Evolutionary conservation across 2,113 vertebrate genomes (phyloP), one percentile per base, ranked within the genome.

Genomic region (Sialia sialis): DNA sequence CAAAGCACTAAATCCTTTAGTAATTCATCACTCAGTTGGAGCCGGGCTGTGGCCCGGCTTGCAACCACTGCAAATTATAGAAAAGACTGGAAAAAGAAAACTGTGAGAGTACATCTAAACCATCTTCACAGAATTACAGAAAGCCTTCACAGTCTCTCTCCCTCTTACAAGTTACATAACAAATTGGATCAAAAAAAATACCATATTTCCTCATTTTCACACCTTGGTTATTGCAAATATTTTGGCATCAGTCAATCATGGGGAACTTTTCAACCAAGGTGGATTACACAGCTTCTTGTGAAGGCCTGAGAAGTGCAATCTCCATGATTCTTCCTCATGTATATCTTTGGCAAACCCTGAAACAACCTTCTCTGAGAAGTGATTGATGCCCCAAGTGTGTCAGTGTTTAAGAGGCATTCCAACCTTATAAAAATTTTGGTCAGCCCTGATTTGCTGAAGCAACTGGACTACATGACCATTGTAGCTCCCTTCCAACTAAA

Each of bases 1-100:
- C 88, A 95, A 96, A 94, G 84, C 79, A 93, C 60, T 89, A 93
- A 94, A 92, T 94, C 93, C 83, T 94, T 97, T 78, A 95, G 86
- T 92, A 70, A 95, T 96, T 93, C 90, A 86, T 95, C 94, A 95
- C 54, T 27, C 73, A 72, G 74, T 68, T 92, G 91, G 83, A 95
- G 46, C 27, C 11, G 9, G 90, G 49, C 78, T 94, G 72, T 88
- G 67, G 73, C 90, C 77, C 43, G 0, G 32, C 70, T 91, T 88
- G 84, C 63, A 91, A 94, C 82, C 94, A 66, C 92, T 91, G 54
- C 75, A 85, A 93, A 94, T 90, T 94, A 86, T 38, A 93, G 94
- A 93, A 93, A 95, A 55, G 32, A 51, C 67, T 94, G 63, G 85
- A 88, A 96, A 93, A 93, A 93, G 25, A 52, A 22, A 78, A 60